Evolutionary conservation across 2,113 vertebrate species (phyloP), one percentile per base, ranked within the genome.

Genomic region (Oncorhynchus kisutch): DNA sequence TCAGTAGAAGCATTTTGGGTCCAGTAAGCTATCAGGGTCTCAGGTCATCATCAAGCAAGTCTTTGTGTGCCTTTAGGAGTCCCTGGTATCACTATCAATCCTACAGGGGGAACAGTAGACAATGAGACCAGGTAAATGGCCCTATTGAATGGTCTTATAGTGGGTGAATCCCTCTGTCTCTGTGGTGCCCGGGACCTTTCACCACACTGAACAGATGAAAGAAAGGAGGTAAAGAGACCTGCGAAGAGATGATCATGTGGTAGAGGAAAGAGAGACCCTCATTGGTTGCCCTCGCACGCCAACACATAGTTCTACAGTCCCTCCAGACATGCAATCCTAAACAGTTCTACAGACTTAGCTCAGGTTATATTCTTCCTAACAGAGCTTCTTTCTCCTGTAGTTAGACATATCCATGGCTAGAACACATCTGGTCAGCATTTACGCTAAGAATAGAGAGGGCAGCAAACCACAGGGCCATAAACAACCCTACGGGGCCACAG

Each of bases 81-180:
- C 73, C 82, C 77, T 59, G 51, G 85, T 78, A 74, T 14, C 5
- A 34, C 31, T 6, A 62, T 75, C 22, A 79, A 34, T 29, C 39
- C 27, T 75, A 60, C 78, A 79, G 77, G 74, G 70, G 54, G 66
- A 71, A 73, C 60, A 59, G 70, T 70, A 70, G 71, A 73, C n/a
- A 62, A 3, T 69, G 70, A 72, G 62, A 31, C 74, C 51, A 31
- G n/a, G 67, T 83, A 78, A 91, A 87, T 84, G 49, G 71, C 25
- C 54, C 76, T 80, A 88, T 86, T 85, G 85, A 54, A 5, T 88
- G 77, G 57, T 49, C 31, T 70, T 78, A 72, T 64, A 73, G 84
- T 78, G 79, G 78, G 76, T 76, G 76, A 80, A 14, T 48, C 60
- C 57, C 75, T n/a, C 71, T 78, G 54, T 87, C 85, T 83, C 76